These are phyloP conservation scores for Glareola pratincola DNA, from an alignment of 2,113 vertebrate genomes.

Conservation along the genomic window DNA sequence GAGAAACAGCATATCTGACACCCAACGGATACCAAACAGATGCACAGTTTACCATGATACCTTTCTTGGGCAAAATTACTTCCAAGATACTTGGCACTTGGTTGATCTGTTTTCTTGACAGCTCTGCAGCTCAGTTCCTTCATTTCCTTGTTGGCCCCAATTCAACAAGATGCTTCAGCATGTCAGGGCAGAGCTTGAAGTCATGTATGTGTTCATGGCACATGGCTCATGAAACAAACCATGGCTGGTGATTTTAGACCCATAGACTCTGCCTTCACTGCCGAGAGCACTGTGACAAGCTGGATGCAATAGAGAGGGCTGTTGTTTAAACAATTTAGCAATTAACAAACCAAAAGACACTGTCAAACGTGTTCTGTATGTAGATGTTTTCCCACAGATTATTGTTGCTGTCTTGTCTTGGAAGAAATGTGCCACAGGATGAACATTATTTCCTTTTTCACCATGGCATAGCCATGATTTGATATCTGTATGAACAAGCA, in stretches of 20 bases:
- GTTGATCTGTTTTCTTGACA: not conserved
- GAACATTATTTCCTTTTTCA: not conserved
- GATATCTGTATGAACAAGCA: constrained; percentile 46
- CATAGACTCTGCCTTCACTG: not conserved
- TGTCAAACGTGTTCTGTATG: not conserved
- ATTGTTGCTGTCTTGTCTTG: not conserved
- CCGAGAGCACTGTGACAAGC: not conserved
- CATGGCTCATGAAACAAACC: not conserved
- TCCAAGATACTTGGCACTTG: not conserved
- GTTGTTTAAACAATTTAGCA: not conserved
- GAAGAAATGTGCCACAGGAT: constrained; percentile 3
- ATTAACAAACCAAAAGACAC: not conserved
- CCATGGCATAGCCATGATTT: not conserved
- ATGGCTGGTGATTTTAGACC: not conserved
- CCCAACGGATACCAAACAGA: not conserved
- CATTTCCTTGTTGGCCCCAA: not conserved
- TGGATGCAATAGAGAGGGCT: not conserved
- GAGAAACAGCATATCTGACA: not conserved
- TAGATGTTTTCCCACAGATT: not conserved
- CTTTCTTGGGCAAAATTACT: not conserved
- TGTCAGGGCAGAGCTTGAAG: not conserved
- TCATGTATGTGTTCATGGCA: not conserved
- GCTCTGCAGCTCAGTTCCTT: not conserved
- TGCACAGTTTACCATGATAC: not conserved
- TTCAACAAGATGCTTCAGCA: not conserved